phyloP scores from a whole-genome alignment of 2,888 invertebrate species.

The Oxytorus armatus region DNA sequence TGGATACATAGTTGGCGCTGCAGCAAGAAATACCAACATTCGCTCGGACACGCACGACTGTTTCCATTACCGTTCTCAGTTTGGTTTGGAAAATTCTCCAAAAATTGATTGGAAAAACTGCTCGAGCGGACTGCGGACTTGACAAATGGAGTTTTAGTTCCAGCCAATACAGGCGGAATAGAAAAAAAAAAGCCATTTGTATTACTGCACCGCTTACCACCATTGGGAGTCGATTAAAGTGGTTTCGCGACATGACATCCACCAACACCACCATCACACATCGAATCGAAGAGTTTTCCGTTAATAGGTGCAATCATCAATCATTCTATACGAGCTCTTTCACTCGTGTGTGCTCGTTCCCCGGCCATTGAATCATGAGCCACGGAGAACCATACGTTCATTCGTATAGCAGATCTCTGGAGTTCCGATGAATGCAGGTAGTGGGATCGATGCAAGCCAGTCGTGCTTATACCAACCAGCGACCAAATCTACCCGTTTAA shows the following conservation, averaged over 20 bases:
- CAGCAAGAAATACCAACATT: constrained; percentile 8
- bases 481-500: constrained; percentile 47
- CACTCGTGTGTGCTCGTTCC: background rate
- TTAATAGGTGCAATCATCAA: constrained; percentile 33
- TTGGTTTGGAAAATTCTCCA: constrained; percentile 14
- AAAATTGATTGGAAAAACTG: constrained; percentile 19
- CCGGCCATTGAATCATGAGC: background rate
- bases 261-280: background rate
- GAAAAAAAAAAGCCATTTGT: constrained; percentile 34
- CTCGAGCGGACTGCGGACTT: background rate
- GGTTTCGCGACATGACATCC: constrained; percentile 17
- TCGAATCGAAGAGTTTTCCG: constrained; percentile 21
- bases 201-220: background rate
- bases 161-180: background rate
- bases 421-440: constrained; percentile 23
- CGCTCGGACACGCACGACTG: background rate
- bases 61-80: constrained; percentile 9
- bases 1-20: constrained; percentile 13
- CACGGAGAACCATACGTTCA: constrained; percentile 9
- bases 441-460: constrained; percentile 34
- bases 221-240: constrained; percentile 28
- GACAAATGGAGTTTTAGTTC: background rate
- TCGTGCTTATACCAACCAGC: constrained; percentile 33
- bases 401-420: background rate
- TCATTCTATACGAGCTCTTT: constrained; percentile 12